phyloP scores from a whole-genome alignment of 2,888 invertebrate species.

The Griposia aprilina region DNA sequence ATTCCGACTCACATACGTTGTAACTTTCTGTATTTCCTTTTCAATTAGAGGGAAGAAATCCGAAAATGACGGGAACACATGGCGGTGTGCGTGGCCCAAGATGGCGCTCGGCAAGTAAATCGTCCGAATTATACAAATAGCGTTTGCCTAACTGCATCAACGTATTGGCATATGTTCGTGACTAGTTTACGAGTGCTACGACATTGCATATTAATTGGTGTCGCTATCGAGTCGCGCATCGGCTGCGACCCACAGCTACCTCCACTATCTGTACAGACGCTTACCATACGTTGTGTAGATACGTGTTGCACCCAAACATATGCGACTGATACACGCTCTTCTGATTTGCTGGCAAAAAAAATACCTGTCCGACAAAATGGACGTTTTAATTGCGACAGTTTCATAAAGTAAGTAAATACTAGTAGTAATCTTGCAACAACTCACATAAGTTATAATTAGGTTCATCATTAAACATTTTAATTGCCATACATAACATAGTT shows the following conservation, averaged over 20 bases:
- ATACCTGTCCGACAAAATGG: neutral
- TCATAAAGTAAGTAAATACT: neutral
- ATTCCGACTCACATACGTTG: slow-evolving; percentile 43
- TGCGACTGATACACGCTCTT: slow-evolving; percentile 20
- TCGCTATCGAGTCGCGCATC: slow-evolving; percentile 87
- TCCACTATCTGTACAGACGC: slow-evolving; percentile 68
- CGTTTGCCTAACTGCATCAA: slow-evolving; percentile 86
- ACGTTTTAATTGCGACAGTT: neutral
- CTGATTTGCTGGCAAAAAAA: slow-evolving; percentile 28
- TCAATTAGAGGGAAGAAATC: slow-evolving; percentile 59
- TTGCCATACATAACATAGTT: slow-evolving; percentile 55
- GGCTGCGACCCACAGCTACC: slow-evolving; percentile 83
- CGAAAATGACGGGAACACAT: slow-evolving; percentile 57
- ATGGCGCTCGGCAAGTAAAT: slow-evolving; percentile 77
- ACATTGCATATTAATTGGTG: slow-evolving; percentile 90
- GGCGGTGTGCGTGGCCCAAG: slow-evolving; percentile 59
- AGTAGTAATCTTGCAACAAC: neutral
- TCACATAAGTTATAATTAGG: slow-evolving; percentile 5
- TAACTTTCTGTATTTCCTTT: slow-evolving; percentile 57
- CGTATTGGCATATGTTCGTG: slow-evolving; percentile 90
- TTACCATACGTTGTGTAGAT: slow-evolving; percentile 56
- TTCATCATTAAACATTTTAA: slow-evolving; percentile 36
- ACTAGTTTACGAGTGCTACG: slow-evolving; percentile 89
- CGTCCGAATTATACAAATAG: slow-evolving; percentile 88
- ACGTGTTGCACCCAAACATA: slow-evolving; percentile 40